phyloP scores from a whole-genome alignment of 2,113 vertebrate species.

The Peromyscus maniculatus region DNA sequence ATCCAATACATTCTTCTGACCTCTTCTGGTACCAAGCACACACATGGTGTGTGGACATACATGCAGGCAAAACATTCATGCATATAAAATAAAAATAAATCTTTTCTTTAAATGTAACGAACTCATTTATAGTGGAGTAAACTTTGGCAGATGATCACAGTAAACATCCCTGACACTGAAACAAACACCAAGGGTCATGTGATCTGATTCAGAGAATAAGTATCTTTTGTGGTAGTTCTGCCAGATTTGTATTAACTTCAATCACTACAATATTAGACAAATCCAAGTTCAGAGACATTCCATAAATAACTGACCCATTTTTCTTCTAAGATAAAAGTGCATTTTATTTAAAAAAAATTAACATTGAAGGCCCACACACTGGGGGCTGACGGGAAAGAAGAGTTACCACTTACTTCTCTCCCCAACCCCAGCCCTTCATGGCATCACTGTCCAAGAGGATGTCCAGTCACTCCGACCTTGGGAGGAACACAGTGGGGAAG shows the following conservation, averaged over 20 bases:
- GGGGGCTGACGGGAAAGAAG: neutral
- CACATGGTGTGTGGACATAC: neutral
- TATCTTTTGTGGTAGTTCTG: neutral
- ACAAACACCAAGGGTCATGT: neutral
- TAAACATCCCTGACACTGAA: neutral
- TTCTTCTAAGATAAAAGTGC: neutral
- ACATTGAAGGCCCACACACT: neutral
- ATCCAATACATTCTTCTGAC: neutral
- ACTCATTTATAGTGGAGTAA: constrained; percentile 6
- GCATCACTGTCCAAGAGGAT: neutral
- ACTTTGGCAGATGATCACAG: neutral
- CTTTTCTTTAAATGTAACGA: neutral
- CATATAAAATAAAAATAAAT: neutral
- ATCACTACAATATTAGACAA: neutral
- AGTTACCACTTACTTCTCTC: neutral
- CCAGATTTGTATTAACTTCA: neutral
- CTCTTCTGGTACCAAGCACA: neutral
- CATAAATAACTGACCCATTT: neutral
- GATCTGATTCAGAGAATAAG: neutral
- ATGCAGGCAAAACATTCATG: neutral
- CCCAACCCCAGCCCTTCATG: neutral
- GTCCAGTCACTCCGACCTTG: neutral
- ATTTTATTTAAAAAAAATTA: neutral
- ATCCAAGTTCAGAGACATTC: neutral
- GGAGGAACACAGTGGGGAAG: neutral